These are phyloP conservation scores for Hylaeus anthracinus DNA, from an alignment of 1,140 invertebrate species.

Conservation along the genomic window DNA sequence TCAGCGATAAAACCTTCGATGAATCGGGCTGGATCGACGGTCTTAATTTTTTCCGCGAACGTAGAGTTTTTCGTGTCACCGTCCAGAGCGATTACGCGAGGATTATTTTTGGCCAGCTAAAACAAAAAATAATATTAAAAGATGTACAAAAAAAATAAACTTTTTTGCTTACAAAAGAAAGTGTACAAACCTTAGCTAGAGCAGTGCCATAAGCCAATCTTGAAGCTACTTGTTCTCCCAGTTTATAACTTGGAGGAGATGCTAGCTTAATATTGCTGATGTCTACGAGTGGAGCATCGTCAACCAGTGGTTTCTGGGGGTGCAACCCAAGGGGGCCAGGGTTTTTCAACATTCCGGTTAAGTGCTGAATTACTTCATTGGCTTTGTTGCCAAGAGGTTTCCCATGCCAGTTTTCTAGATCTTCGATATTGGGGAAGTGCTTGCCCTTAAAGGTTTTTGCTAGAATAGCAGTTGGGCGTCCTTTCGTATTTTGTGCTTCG, in stretches of 20 bases:
- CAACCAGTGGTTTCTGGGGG: slow-evolving; percentile 85
- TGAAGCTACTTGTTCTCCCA: slow-evolving; percentile 92
- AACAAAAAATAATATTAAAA: slow-evolving; percentile 32
- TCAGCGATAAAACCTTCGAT: slow-evolving; percentile 99
- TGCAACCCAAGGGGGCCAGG: slow-evolving; percentile 81
- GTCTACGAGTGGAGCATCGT: slow-evolving; percentile 87
- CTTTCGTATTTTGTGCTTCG: slow-evolving; percentile 88
- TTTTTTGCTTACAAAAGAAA: background rate
- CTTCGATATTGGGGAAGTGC: slow-evolving; percentile 93
- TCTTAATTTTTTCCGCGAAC: slow-evolving; percentile 95
- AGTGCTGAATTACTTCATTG: slow-evolving; percentile 87
- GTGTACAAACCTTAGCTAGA: slow-evolving; percentile 86
- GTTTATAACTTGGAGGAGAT: slow-evolving; percentile 92
- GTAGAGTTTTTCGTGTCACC: slow-evolving; percentile 99
- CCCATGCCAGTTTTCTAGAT: slow-evolving; percentile 98
- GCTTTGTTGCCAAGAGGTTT: slow-evolving; percentile 94
- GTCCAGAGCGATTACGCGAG: slow-evolving; percentile 94
- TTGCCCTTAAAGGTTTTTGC: slow-evolving; percentile 98
- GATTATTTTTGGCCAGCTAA: slow-evolving; percentile 88
- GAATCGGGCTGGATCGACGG: slow-evolving; percentile 88
- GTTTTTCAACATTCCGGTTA: slow-evolving; percentile 86
- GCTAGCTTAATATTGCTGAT: slow-evolving; percentile 89
- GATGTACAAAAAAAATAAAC: no score
- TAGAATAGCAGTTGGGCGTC: slow-evolving; percentile 95
- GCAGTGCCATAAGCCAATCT: slow-evolving; percentile 97